Conservation (phyloP, 1,140 invertebrate genomes). For the Anoplophora glabripennis region DNA sequence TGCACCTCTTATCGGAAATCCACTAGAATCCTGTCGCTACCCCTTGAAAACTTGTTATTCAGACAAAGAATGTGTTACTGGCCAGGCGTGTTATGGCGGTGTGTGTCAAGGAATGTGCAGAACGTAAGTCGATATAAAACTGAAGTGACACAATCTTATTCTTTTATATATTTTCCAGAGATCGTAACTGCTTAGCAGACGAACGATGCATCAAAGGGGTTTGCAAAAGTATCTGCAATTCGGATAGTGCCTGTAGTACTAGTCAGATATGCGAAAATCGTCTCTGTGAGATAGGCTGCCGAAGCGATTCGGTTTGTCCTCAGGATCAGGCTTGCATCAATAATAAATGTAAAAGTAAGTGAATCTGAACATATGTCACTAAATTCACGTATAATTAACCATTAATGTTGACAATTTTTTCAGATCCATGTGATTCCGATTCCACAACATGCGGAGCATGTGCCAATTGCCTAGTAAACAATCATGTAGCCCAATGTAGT, state of each 20-base stretch:
- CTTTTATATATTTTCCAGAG: slow-evolving; percentile 58
- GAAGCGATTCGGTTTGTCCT: slow-evolving; percentile 76
- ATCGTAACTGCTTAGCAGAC: slow-evolving; percentile 75
- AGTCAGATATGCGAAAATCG: slow-evolving; percentile 85
- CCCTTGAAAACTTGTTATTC: slow-evolving; percentile 60
- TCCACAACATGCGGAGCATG: slow-evolving; percentile 71
- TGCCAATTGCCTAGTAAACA: slow-evolving; percentile 76
- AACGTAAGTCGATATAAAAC: not conserved
- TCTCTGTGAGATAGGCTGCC: slow-evolving; percentile 79
- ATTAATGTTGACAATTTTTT: slow-evolving; percentile 34
- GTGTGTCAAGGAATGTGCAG: slow-evolving; percentile 71
- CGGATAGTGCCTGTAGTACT: slow-evolving; percentile 71
- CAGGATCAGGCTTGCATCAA: slow-evolving; percentile 74
- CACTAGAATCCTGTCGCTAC: slow-evolving; percentile 68
- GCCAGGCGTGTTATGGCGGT: slow-evolving; percentile 69
- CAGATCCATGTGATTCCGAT: slow-evolving; percentile 73
- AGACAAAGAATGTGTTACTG: slow-evolving; percentile 64
- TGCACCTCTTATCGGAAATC: slow-evolving; percentile 68
- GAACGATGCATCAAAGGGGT: slow-evolving; percentile 78
- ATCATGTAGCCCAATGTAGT: slow-evolving; percentile 79
- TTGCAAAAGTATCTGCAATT: slow-evolving; percentile 81
- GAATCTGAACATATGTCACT: slow-evolving; percentile 30
- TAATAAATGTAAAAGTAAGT: slow-evolving; percentile 73
- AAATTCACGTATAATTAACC: slow-evolving; percentile 55
- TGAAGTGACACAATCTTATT: not conserved